Percentiles rank a stretch among this genome's conserved stretches.
These are phyloP conservation scores for Oophaga sylvatica DNA, from an alignment of 2,797 vertebrate species.

Conservation along the genomic window DNA sequence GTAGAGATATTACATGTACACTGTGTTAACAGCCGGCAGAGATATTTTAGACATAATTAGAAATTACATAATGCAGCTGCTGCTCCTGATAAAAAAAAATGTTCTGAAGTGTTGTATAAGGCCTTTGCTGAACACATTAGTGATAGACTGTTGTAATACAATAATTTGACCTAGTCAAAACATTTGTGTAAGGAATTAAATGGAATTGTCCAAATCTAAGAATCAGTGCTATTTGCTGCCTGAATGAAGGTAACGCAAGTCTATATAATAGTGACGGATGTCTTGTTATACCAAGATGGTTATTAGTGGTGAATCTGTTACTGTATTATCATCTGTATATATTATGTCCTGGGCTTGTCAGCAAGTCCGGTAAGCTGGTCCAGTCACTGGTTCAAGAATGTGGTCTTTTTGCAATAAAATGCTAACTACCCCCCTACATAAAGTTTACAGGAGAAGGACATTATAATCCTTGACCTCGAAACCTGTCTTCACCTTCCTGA, in stretches of 20 bases:
- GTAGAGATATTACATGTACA: neutral
- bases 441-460: no score
- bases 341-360: no score
- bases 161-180: neutral
- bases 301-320: no score
- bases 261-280: no score
- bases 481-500: no score
- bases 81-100: neutral
- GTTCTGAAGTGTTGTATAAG: neutral
- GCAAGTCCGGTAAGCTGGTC: no score
- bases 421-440: no score
- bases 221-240: neutral
- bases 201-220: neutral
- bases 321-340: no score
- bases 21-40: neutral
- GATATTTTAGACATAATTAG: neutral
- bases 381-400: no score
- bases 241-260: neutral
- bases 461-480: no score
- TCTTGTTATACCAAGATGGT: no score
- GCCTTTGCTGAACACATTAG: neutral
- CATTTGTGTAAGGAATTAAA: neutral
- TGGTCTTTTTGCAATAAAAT: no score
- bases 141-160: neutral
- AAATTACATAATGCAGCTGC: neutral